phyloP scores from a whole-genome alignment of 2,113 vertebrate species.

The Pontoporia blainvillei region DNA sequence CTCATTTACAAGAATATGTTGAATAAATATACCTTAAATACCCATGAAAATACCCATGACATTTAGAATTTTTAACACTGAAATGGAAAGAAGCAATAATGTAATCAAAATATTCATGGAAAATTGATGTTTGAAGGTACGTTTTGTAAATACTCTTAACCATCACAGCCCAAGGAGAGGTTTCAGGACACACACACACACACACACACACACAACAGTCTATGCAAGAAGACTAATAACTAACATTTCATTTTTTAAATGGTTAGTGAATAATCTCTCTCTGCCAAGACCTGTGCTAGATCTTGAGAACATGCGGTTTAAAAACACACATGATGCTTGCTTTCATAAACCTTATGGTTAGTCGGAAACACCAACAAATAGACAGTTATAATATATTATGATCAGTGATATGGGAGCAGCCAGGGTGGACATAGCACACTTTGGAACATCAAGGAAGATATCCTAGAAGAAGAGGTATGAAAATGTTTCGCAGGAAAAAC shows the following conservation, averaged over 20 bases:
- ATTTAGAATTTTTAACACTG: conserved; percentile 47
- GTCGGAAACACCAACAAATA: background rate
- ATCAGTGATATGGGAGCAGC: background rate
- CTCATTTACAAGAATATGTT: conserved; percentile 51
- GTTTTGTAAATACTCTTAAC: conserved; percentile 20
- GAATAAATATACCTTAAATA: conserved; percentile 69
- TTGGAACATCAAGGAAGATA: background rate
- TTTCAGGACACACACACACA: background rate
- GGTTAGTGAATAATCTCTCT: background rate
- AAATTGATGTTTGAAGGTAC: conserved; percentile 34
- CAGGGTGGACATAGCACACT: fast-evolving
- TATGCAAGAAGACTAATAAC: background rate
- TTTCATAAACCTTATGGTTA: background rate
- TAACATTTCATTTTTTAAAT: background rate
- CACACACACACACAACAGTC: background rate
- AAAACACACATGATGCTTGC: background rate
- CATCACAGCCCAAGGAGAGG: background rate
- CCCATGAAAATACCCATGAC: conserved; percentile 39
- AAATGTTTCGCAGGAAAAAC: background rate
- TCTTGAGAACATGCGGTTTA: background rate
- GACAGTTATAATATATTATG: background rate
- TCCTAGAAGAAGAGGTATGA: background rate
- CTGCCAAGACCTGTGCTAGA: background rate
- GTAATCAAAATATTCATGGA: conserved; percentile 68
- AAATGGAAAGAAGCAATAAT: conserved; percentile 46